phyloP scores from a whole-genome alignment of 2,888 invertebrate genomes.

The Drosophila melanosoma region DNA sequence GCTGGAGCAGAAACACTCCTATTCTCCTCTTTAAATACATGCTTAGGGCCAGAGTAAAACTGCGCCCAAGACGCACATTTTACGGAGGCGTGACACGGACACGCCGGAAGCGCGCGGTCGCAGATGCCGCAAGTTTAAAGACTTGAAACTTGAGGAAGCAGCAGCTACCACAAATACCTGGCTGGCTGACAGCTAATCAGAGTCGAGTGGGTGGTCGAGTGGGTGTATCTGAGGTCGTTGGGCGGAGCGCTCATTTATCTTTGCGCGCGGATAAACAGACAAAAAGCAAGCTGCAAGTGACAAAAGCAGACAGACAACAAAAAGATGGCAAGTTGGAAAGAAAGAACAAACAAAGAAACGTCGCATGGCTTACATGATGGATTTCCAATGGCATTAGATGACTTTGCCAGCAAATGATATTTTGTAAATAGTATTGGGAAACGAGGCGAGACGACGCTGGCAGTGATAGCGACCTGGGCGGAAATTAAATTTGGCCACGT shows the following conservation, averaged over 20 bases:
- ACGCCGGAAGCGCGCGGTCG: not conserved
- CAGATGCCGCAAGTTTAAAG: constrained; percentile 51
- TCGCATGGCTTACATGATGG: constrained; percentile 70
- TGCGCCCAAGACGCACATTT: constrained; percentile 55
- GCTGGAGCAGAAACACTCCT: constrained; percentile 36
- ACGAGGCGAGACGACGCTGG: constrained; percentile 5
- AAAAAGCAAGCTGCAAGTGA: constrained; percentile 40
- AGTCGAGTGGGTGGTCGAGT: constrained; percentile 32
- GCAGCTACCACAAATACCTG: constrained; percentile 35
- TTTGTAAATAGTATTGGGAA: constrained; percentile 69
- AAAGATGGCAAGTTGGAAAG: constrained; percentile 28
- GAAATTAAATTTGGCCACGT: constrained; percentile 78
- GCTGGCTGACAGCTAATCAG: constrained; percentile 52
- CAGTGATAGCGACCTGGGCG: constrained; percentile 69
- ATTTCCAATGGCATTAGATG: constrained; percentile 68
- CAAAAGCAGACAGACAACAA: constrained; percentile 43
- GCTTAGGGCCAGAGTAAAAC: constrained; percentile 28
- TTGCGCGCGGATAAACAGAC: constrained; percentile 60
- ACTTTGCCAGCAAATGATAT: constrained; percentile 64
- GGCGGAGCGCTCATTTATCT: constrained; percentile 59
- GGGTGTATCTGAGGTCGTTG: constrained; percentile 6
- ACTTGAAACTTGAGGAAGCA: constrained; percentile 36
- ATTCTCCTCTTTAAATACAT: not conserved
- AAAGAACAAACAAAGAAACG: constrained; percentile 25
- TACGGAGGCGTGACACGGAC: constrained; percentile 32